Base-by-base conservation (phyloP, 2,888 invertebrate genomes). In the Isoperla grammatica region DNA sequence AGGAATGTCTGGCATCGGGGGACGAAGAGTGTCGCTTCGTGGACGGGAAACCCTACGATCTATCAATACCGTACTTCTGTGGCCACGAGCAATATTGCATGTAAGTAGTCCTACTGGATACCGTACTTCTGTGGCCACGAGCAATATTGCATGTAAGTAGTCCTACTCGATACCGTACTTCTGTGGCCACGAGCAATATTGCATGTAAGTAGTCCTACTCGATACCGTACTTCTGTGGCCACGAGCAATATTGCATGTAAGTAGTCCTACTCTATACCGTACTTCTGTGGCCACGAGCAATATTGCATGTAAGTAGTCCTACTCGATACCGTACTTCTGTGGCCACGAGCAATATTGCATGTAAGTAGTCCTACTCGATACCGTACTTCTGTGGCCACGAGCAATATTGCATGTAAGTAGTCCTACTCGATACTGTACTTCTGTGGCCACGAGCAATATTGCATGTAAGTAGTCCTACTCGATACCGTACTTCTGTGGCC, bases 361-460 rank as follows among this genome's bases (percentile, higher is more conserved):
- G 82, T 83, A 73, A 78, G 80, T 76, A 67, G 53, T 15, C 11
- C 9, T 8, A 11, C 37, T 72, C 78, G 8, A 79, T 84, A 64
- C 79, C 84, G 1, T 81, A 82, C 69, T 84, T 84, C 69, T 85
- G 84, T 67, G 84, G 85, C 15, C 82, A 84, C 62, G 76, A 82
- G 67, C 68, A 73, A 19, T 72, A 77, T 61, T 84, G 84, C 71
- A 75, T 74, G 82, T 83, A 73, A 78, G 80, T 76, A 67, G 53
- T 15, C 11, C 9, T 8, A 11, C 37, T 72, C 78, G 8, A 79
- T 84, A 64, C 79, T 84, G 1, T 81, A 82, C 69, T 84, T 84
- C 69, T 85, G 84, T 67, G 84, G 85, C 15, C 82, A 84, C 62
- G 76, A 82, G 67, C 68, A 73, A 19, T 72, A 77, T 61, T 84